Evolutionary conservation across 1,140 invertebrate species (phyloP).

Genomic region (Drosophila pseudoananassae): DNA sequence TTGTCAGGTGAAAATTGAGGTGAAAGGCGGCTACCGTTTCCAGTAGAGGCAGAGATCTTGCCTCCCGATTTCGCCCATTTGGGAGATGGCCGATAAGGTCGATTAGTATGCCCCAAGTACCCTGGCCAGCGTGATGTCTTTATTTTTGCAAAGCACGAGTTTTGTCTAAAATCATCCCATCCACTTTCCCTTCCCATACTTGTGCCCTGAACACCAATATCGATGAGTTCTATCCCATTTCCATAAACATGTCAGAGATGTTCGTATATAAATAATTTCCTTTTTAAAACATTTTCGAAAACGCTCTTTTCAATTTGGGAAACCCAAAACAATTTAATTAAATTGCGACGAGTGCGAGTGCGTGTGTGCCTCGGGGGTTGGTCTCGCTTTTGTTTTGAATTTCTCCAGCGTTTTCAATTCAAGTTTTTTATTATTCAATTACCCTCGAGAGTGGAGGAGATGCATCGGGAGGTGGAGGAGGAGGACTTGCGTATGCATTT

Average conservation of each 20-base stretch:
- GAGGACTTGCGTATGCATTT: slow-evolving; percentile 24
- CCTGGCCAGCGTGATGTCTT: slow-evolving; percentile 2
- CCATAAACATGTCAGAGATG: slow-evolving; percentile 28
- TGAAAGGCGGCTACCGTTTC: slow-evolving; percentile 66
- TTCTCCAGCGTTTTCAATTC: slow-evolving; percentile 59
- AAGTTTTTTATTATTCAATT: slow-evolving; percentile 77
- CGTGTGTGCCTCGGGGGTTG: slow-evolving; percentile 22
- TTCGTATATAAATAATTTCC: slow-evolving; percentile 33
- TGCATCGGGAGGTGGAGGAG: slow-evolving; percentile 1
- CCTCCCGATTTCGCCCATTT: slow-evolving; percentile 51
- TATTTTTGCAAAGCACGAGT: neutral
- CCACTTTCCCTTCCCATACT: neutral
- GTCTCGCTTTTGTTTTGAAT: slow-evolving; percentile 52
- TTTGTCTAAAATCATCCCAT: too few relatives aligned
- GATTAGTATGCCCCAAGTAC: slow-evolving; percentile 35
- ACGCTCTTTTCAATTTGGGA: slow-evolving; percentile 13
- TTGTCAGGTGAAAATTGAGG: slow-evolving; percentile 62
- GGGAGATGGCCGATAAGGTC: slow-evolving; percentile 33
- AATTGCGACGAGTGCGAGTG: slow-evolving; percentile 52
- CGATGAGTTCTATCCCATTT: neutral
- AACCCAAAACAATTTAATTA: slow-evolving; percentile 59
- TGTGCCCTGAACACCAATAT: slow-evolving; percentile 4
- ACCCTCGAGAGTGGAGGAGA: slow-evolving; percentile 35
- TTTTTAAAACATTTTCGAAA: slow-evolving; percentile 18
- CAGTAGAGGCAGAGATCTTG: slow-evolving; percentile 30